phyloP scores from a whole-genome alignment of 64 coral and sea anemone genomes.

The Platygyra sinensis region DNA sequence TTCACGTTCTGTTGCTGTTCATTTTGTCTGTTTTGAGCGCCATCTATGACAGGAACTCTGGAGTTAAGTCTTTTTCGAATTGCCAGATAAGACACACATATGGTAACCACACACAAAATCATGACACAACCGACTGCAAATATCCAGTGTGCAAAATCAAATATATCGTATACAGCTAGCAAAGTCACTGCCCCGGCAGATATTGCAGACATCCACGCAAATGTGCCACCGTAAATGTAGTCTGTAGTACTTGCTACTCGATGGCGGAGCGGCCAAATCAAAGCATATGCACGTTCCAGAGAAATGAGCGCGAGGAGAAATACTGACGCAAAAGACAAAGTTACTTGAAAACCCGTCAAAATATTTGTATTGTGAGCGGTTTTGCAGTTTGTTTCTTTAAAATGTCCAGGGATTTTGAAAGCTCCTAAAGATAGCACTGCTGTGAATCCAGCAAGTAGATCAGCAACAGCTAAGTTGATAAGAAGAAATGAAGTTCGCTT shows the following conservation, averaged over 20 bases:
- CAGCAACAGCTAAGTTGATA: slow-evolving; percentile 4
- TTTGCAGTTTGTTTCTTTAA: background rate
- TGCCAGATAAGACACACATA: no score
- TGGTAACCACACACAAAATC: no score
- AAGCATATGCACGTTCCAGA: background rate
- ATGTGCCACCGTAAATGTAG: background rate
- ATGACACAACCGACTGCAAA: background rate
- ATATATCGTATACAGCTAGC: background rate
- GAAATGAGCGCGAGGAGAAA: background rate
- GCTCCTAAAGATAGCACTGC: background rate
- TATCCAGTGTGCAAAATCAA: background rate
- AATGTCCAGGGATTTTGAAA: background rate
- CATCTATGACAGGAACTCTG: no score
- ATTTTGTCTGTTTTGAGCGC: no score
- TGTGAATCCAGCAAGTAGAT: background rate
- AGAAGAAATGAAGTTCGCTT: background rate
- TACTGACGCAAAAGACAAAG: background rate
- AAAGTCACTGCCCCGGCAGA: background rate
- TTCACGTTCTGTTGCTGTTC: background rate
- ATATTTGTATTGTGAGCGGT: background rate
- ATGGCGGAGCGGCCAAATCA: slow-evolving; percentile 6
- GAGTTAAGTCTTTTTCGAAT: no score
- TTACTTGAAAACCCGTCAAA: background rate
- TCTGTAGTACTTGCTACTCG: background rate
- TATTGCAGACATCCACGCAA: background rate